phyloP scores from a whole-genome alignment of 2,797 vertebrate genomes.

The Coranthus polyacanthus region DNA sequence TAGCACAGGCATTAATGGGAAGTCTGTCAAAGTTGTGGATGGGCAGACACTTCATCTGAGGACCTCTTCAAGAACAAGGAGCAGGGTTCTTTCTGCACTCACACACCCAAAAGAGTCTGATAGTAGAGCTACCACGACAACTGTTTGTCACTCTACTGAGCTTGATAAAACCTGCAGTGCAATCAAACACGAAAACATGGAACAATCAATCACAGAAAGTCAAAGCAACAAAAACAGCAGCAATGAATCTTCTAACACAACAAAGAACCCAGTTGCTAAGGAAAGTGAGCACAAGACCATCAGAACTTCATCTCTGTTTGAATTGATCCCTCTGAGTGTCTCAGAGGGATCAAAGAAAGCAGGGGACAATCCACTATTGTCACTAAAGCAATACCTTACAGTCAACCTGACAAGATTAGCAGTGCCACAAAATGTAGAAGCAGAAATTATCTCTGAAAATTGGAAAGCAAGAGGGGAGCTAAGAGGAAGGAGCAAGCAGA shows the following conservation, averaged over 20 bases:
- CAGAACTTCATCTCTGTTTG: conserved; percentile 5
- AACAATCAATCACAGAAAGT: conserved; percentile 39
- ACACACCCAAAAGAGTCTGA: conserved; percentile 32
- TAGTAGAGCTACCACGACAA: conserved; percentile 25
- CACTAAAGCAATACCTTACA: conserved; percentile 82
- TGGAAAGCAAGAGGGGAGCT: conserved; percentile 26
- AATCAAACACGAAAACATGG: conserved; percentile 38
- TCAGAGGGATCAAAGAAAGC: conserved; percentile 52
- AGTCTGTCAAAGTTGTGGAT: conserved; percentile 61
- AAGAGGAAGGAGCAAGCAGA: conserved; percentile 49
- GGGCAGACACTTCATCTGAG: conserved; percentile 35
- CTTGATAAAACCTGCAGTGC: conserved; percentile 35
- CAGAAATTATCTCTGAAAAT: conserved; percentile 39
- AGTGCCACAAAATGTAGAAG: conserved; percentile 47
- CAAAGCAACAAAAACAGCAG: conserved; percentile 36
- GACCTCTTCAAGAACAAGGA: conserved; percentile 74
- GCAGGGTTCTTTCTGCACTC: conserved; percentile 18
- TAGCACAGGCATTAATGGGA: conserved; percentile 38
- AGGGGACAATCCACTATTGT: conserved; percentile 59
- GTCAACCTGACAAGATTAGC: conserved; percentile 82
- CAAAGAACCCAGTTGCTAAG: conserved; percentile 31
- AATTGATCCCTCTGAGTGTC: conserved; percentile 38
- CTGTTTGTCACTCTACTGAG: conserved; percentile 26
- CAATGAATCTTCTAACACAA: conserved; percentile 22
- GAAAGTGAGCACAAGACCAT: conserved; percentile 14